Evolutionary conservation across 2,797 vertebrate species (phyloP).

Genomic region (Acrocephalus scirpaceus): DNA sequence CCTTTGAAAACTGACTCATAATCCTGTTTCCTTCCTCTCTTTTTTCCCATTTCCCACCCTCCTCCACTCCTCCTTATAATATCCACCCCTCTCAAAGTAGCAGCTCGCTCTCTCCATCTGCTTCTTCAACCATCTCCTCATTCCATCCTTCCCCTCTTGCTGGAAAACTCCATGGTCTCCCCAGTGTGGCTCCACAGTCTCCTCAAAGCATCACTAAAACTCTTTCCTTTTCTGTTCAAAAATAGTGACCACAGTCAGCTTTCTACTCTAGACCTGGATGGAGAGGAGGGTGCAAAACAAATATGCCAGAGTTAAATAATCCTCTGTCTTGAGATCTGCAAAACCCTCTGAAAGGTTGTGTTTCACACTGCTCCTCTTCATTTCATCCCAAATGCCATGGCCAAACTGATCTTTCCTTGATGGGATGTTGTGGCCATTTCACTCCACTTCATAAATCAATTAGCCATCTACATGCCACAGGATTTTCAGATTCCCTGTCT

Average conservation of each 20-base stretch:
- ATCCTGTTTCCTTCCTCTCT: not conserved
- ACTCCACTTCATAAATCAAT: not conserved
- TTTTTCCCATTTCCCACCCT: not conserved
- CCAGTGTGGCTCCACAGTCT: not conserved
- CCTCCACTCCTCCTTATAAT: not conserved
- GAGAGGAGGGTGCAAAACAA: not conserved
- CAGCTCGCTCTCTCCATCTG: not conserved
- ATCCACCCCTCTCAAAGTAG: not conserved
- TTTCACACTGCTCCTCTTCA: not conserved
- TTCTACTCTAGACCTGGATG: not conserved
- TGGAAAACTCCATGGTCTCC: not conserved
- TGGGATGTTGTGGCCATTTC: not conserved
- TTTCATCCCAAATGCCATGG: not conserved
- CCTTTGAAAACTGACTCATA: not conserved
- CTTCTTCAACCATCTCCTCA: not conserved
- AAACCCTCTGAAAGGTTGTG: not conserved
- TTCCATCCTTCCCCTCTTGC: not conserved
- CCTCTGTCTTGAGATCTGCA: not conserved
- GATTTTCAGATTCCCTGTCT: not conserved
- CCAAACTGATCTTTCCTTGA: not conserved
- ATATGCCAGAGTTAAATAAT: not conserved
- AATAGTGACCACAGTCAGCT: not conserved
- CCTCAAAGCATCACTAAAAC: not conserved
- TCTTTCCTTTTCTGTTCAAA: not conserved
- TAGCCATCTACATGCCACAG: not conserved